Evolutionary conservation across 2,888 invertebrate species (phyloP), one percentile per base, ranked within the genome.

Genomic region (Blastobasis lacticolella): DNA sequence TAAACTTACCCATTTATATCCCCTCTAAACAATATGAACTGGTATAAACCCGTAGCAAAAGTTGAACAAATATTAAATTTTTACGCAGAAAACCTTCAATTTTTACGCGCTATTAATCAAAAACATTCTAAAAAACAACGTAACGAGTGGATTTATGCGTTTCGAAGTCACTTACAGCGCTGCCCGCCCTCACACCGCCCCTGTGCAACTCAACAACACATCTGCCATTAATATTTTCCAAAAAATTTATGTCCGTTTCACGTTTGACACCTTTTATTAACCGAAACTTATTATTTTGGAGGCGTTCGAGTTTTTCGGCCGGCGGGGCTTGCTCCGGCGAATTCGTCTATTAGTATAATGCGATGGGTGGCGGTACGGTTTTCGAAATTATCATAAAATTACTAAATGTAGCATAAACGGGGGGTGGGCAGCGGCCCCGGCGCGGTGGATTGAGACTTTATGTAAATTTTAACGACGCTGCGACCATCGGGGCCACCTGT

Each of bases 391-490:
- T 88, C 88, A 88, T 88, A 88, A 88, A 88, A 88, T 88, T 88
- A 88, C 88, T 88, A 88, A 88, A 88, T 88, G 88, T 88, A 87
- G 88, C 88, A 87, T 88, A 80, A 86, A 84, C 81, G 85, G 80
- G 79, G 87, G 86, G 87, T 78, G 85, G 86, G 77, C 82, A 81
- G 81, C 75, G 74, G 70, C 71, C 76, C 72, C 78, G 81, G 67
- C 81, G 81, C 72, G 73, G 83, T 79, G 87, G 87, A 88, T 88
- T 87, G 87, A 88, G 88, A 88, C 88, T 87, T 88, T 88, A 88
- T 88, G 88, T 88, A 88, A 88, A 88, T 88, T 87, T 87, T 88
- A 88, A 88, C 88, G 88, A 86, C 85, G 82, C 83, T 77, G 87
- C 86, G 88, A 87, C 88, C 88, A 88, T 88, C 86, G 88, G 67